Conservation (phyloP, 2,113 vertebrate genomes). For the Cercocebus atys region DNA sequence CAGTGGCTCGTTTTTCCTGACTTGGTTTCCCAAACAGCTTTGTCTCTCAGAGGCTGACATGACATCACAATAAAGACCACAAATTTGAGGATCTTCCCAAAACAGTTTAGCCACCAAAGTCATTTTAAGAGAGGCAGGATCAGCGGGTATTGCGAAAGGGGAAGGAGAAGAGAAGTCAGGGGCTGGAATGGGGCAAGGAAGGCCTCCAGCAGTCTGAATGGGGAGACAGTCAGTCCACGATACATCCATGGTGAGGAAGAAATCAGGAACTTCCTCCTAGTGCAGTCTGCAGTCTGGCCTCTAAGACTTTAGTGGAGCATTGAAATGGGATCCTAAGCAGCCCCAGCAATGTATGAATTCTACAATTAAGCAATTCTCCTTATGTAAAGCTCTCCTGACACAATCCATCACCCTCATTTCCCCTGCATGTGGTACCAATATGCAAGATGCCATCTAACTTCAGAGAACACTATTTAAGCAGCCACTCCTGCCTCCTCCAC, state of each 20-base stretch:
- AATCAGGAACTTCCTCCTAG: not conserved
- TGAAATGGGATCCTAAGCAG: not conserved
- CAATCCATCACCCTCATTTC: constrained; percentile 32
- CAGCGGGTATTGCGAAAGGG: not conserved
- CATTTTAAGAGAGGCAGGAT: not conserved
- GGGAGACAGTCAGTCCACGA: not conserved
- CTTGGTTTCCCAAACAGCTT: not conserved
- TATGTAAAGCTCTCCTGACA: not conserved
- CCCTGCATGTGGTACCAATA: constrained; percentile 62
- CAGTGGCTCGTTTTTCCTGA: not conserved
- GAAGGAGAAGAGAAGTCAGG: not conserved
- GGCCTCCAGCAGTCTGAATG: not conserved
- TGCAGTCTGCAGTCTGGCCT: not conserved
- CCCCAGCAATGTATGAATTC: not conserved
- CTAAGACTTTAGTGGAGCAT: not conserved
- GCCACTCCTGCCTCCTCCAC: constrained; percentile 48
- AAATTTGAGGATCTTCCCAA: not conserved
- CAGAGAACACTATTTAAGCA: constrained; percentile 44
- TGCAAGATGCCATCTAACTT: constrained; percentile 19
- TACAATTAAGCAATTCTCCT: not conserved
- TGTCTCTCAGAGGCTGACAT: not conserved
- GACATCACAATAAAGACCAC: not conserved
- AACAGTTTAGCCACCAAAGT: not conserved
- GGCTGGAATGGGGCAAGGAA: rapidly evolving
- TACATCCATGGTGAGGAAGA: not conserved